phyloP scores from a whole-genome alignment of 2,113 vertebrate genomes.

The Egretta garzetta region DNA sequence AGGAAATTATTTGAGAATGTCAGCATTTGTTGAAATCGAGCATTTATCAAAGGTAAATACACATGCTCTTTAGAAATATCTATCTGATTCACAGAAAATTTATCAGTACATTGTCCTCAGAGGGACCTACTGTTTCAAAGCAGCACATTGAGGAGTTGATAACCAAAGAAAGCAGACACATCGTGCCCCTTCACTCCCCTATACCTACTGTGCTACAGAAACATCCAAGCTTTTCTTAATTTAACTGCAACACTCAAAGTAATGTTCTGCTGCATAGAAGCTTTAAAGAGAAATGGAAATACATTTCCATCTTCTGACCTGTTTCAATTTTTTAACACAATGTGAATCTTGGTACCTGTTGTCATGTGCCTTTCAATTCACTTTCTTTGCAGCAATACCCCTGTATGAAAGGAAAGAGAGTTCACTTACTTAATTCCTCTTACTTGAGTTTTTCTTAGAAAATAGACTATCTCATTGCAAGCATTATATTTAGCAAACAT shows the following conservation, averaged over 20 bases:
- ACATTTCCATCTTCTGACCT: neutral
- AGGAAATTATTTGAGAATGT: neutral
- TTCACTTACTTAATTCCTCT: neutral
- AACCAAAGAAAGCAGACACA: neutral
- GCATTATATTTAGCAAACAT: neutral
- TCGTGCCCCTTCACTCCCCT: neutral
- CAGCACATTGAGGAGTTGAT: neutral
- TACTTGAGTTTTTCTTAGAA: neutral
- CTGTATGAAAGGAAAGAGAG: neutral
- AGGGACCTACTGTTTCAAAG: neutral
- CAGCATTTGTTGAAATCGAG: neutral
- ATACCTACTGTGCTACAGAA: neutral
- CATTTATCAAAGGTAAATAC: neutral
- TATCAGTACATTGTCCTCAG: neutral
- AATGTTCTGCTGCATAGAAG: neutral
- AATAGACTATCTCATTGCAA: neutral
- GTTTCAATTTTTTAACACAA: neutral
- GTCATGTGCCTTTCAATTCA: neutral
- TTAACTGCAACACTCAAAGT: too few species aligned
- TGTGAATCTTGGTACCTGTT: neutral
- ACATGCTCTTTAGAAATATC: neutral
- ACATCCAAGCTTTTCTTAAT: neutral
- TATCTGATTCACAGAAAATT: neutral
- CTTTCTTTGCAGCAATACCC: neutral
- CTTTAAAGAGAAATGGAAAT: neutral